phyloP scores from a whole-genome alignment of 2,113 vertebrate species.

The Ovis canadensis region DNA sequence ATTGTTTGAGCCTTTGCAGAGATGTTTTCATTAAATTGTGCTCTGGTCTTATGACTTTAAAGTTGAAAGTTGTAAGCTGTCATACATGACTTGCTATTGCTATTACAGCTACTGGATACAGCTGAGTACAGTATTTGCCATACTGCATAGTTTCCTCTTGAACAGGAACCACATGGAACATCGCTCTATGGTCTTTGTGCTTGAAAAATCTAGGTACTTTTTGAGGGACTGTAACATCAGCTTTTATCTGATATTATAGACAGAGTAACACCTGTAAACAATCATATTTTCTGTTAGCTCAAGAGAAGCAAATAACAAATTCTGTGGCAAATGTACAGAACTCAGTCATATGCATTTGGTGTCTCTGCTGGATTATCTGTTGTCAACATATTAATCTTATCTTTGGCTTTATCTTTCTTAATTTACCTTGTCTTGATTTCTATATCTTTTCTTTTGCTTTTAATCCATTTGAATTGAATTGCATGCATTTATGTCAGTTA shows the following conservation, averaged over 20 bases:
- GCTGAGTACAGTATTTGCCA: not conserved
- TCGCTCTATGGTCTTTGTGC: not conserved
- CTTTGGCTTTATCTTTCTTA: not conserved
- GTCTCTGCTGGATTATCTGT: not conserved
- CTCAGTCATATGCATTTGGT: not conserved
- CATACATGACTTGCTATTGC: not conserved
- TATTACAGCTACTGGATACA: not conserved
- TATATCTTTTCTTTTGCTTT: not conserved
- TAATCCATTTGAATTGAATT: not conserved
- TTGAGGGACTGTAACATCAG: not conserved
- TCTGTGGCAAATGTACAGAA: constrained; percentile 19
- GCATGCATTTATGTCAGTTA: not conserved
- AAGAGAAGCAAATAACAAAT: not conserved
- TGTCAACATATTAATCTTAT: not conserved
- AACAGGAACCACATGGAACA: not conserved
- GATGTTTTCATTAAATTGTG: not conserved
- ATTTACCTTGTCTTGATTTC: not conserved
- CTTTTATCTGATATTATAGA: not conserved
- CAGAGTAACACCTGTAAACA: not conserved
- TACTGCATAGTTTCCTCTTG: not conserved
- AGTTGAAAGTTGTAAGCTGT: not conserved
- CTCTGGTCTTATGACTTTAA: not conserved
- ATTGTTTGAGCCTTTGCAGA: not conserved
- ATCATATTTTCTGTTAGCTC: not conserved
- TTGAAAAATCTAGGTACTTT: not conserved